phyloP scores from a whole-genome alignment of 2,888 invertebrate genomes.

The Aphodius granarius region DNA sequence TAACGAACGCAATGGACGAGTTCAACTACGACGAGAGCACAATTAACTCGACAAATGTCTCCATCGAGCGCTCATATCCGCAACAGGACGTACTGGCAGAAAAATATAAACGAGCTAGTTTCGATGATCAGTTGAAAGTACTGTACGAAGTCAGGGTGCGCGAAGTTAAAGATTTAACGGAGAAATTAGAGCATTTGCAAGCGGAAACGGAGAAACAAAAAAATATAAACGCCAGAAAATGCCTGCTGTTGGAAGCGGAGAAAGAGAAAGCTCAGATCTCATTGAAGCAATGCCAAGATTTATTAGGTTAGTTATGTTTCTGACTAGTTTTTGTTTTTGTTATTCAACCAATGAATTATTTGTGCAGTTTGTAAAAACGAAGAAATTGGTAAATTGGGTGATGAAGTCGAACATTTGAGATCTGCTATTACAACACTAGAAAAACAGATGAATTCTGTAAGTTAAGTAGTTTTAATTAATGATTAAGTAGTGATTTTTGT shows the following conservation, averaged over 20 bases:
- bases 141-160: constrained; percentile 37
- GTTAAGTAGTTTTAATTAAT: not conserved
- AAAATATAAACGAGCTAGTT: constrained; percentile 31
- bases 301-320: constrained; percentile 31
- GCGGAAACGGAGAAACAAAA: constrained; percentile 28
- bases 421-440: constrained; percentile 14
- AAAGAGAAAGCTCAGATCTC: constrained; percentile 34
- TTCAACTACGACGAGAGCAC: constrained; percentile 40
- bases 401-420: constrained; percentile 27
- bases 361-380: constrained; percentile 33
- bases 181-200: constrained; percentile 32
- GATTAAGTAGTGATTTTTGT: not conserved
- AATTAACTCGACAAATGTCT: constrained; percentile 34
- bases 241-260: constrained; percentile 34
- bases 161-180: constrained; percentile 35
- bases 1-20: constrained; percentile 37
- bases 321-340: constrained; percentile 1
- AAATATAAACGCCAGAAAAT: constrained; percentile 26
- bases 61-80: constrained; percentile 24
- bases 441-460: constrained; percentile 20
- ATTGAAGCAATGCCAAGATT: constrained; percentile 34
- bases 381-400: constrained; percentile 29
- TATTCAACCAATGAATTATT: not conserved
- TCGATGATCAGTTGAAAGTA: constrained; percentile 37
- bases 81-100: constrained; percentile 17